phyloP scores from a whole-genome alignment of 2,888 invertebrate genomes.

The Alcis repandata region DNA sequence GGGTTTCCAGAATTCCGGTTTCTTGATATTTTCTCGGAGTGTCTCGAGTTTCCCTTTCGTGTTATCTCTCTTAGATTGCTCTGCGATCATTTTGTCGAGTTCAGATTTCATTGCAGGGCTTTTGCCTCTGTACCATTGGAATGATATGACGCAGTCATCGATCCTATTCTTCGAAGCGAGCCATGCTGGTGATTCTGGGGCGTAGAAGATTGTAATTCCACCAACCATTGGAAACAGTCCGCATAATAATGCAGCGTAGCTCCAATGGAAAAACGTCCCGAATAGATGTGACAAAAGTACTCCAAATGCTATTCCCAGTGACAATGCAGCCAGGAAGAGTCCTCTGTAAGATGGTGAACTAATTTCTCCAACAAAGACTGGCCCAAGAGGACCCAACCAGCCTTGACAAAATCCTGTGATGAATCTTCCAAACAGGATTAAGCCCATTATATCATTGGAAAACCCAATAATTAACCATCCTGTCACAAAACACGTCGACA shows the following conservation, averaged over 20 bases:
- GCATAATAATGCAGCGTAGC: conserved; percentile 84
- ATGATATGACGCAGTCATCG: conserved; percentile 86
- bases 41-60: conserved; percentile 68
- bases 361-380: conserved; percentile 88
- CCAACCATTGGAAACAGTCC: conserved; percentile 83
- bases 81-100: conserved; percentile 80
- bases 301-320: conserved; percentile 88
- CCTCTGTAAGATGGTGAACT: conserved; percentile 88
- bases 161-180: conserved; percentile 86
- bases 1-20: conserved; percentile 88
- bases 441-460: conserved; percentile 73
- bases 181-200: conserved; percentile 91
- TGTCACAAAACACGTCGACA: conserved; percentile 82
- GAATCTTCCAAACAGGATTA: conserved; percentile 85
- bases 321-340: conserved; percentile 87
- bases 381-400: conserved; percentile 84
- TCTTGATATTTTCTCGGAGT: conserved; percentile 73
- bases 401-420: conserved; percentile 87
- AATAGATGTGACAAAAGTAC: conserved; percentile 88
- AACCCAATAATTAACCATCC: conserved; percentile 88
- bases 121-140: conserved; percentile 88
- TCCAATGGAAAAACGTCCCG: conserved; percentile 89
- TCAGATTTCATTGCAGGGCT: conserved; percentile 79
- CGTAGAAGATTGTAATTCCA: conserved; percentile 82
- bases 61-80: conserved; percentile 67